A percentile compares a stretch with the other conserved stretches of the same genome.
phyloP scores from a whole-genome alignment of 1,140 invertebrate genomes.

The Apis dorsata region DNA sequence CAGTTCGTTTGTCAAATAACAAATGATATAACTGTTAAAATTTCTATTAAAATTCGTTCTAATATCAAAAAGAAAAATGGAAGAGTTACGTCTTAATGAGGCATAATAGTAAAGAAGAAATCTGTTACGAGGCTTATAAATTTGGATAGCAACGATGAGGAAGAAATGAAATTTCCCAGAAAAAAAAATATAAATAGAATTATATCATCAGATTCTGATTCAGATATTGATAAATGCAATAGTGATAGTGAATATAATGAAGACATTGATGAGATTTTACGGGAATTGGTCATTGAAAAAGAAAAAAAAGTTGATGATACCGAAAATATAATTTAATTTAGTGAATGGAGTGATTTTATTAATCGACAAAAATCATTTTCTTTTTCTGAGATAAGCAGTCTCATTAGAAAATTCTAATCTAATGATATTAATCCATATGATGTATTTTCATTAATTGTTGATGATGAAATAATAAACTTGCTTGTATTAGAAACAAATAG shows the following conservation, averaged over 20 bases:
- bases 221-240: conserved; percentile 40
- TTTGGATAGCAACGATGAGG: conserved; percentile 36
- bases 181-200: conserved; percentile 32
- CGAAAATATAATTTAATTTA: conserved; percentile 1
- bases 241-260: conserved; percentile 27
- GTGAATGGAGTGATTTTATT: background rate
- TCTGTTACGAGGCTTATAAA: conserved; percentile 4
- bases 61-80: too few species aligned
- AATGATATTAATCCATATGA: background rate
- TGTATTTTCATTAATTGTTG: too few species aligned
- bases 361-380: background rate
- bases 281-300: conserved; percentile 35
- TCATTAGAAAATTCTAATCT: background rate
- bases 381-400: background rate
- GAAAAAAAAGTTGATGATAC: conserved; percentile 39
- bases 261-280: conserved; percentile 33
- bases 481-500: background rate
- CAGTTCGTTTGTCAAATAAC: conserved; percentile 21
- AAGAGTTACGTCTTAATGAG: background rate
- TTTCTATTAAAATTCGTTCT: background rate
- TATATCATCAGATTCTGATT: conserved; percentile 7
- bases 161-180: conserved; percentile 28
- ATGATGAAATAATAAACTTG: background rate
- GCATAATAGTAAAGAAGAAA: conserved; percentile 19
- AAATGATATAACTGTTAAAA: conserved; percentile 29